Conservation (phyloP, 2,888 invertebrate genomes). For the Laothoe populi region DNA sequence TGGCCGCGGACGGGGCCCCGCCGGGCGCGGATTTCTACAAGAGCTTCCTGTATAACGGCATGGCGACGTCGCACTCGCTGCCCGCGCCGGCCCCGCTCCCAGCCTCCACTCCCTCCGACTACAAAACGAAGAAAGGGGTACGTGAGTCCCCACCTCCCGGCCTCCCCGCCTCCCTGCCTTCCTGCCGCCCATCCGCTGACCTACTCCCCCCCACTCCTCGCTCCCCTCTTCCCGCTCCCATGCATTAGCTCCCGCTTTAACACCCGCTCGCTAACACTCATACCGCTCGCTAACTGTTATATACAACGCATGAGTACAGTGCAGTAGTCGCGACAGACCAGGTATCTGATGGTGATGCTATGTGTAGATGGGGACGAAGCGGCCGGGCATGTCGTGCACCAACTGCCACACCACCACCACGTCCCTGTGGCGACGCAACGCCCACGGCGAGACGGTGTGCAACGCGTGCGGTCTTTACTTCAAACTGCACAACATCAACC, state of each 20-base stretch:
- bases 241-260: conserved; percentile 34
- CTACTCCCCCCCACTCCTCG: too few species aligned
- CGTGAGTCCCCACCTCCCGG: conserved; percentile 55
- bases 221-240: conserved; percentile 32
- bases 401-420: conserved; percentile 96
- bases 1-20: conserved; percentile 93
- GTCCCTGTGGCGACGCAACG: conserved; percentile 90
- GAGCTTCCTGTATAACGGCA: conserved; percentile 91
- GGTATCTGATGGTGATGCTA: conserved; percentile 28
- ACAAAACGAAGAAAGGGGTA: conserved; percentile 84
- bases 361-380: conserved; percentile 86
- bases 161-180: conserved; percentile 40
- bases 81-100: conserved; percentile 60
- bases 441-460: conserved; percentile 97
- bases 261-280: conserved; percentile 46
- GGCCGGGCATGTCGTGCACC: conserved; percentile 92
- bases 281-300: conserved; percentile 41
- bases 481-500: conserved; percentile 95
- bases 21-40: conserved; percentile 95
- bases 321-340: background rate
- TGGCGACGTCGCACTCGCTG: conserved; percentile 60
- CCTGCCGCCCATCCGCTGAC: conserved; percentile 41
- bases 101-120: conserved; percentile 70
- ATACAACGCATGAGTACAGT: conserved; percentile 25
- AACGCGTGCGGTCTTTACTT: conserved; percentile 99